Evolutionary conservation across 2,888 invertebrate species (phyloP), one percentile per base, ranked within the genome.

Genomic region (Cyrtodaria siliqua): DNA sequence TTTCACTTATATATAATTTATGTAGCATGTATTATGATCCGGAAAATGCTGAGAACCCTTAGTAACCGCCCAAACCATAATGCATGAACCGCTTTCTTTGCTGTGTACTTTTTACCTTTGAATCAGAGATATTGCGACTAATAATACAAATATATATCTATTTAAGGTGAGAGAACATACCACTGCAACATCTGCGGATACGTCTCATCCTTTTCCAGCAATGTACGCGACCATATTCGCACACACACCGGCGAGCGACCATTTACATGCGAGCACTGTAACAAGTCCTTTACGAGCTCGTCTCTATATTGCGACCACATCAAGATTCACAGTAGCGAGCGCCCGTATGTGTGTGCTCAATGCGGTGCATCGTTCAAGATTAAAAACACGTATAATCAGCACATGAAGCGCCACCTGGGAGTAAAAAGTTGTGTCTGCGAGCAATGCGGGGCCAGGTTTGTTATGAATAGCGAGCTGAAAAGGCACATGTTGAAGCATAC

Each of bases 221-320:
- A 20, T 16, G n/a, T 47, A 16, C 47, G 47, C 26, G 53, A 53
- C 9, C 53, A 53, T 27, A 53, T 53, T 16, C 53, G 53, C 4
- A 20, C 53, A 8, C 53, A 53, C 53, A 53, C 53, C 23, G 26
- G 24, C 16, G 53, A 53, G 4, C 53, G 53, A 8, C 53, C 53
- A 16, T 53, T 53, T 23, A n/a, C 26, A 4, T 53, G 53, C 20
- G 26, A 53, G 4, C 23, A 23, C 14, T 53, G 53, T 53, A 6
- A 23, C 18, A 53, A 53, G 53, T 14, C 53, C 16, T 53, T 53
- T 23, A 18, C 16, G 23, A 53, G 53, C 16, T 23, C 53, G 4
- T 26, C 53, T 26, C 53, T 16, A 8, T 23, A 18, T 23, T 27
- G 53, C 26, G 53, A 53, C 9, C 59, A 59, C 23, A 2, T 9